These are phyloP conservation scores for Phrynocephalus vlangalii DNA, from an alignment of 2,797 vertebrate species.

Conservation along the genomic window DNA sequence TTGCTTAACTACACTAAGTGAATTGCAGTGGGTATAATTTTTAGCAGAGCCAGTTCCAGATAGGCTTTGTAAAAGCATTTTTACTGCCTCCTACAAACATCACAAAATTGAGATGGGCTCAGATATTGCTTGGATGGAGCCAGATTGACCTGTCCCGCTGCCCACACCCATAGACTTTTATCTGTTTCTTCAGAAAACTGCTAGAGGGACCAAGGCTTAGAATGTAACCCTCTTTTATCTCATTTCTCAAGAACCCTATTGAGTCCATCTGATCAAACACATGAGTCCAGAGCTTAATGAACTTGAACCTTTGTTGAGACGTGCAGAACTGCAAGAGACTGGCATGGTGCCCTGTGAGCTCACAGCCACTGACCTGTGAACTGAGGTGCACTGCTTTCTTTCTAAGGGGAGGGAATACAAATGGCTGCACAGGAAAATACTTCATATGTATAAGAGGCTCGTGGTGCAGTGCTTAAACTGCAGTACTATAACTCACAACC, in stretches of 20 bases:
- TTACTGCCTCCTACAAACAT: conserved; percentile 25
- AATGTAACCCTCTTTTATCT: conserved; percentile 37
- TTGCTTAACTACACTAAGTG: background rate
- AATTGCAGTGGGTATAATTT: background rate
- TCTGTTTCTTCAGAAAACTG: conserved; percentile 45
- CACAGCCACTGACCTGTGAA: conserved; percentile 10
- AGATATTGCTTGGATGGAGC: background rate
- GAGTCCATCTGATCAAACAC: conserved; percentile 58
- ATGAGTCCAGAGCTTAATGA: conserved; percentile 44
- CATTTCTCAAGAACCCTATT: conserved; percentile 13
- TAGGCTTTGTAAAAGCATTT: conserved; percentile 16
- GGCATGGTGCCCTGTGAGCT: conserved; percentile 30
- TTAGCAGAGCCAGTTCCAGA: conserved; percentile 7
- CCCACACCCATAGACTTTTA: conserved; percentile 32
- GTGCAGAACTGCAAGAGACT: conserved; percentile 38
- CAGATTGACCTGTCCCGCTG: conserved; percentile 2
- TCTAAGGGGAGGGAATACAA: background rate
- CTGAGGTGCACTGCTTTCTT: background rate
- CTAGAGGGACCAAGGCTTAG: conserved; percentile 20
- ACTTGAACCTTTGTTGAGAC: conserved; percentile 45
- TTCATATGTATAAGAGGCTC: background rate
- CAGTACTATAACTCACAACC: too few species aligned
- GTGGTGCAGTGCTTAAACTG: too few species aligned
- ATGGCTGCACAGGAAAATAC: background rate
- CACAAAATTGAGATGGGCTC: conserved; percentile 25